Conservation (phyloP, 2,888 invertebrate genomes). For the Pogonocherus hispidulus region DNA sequence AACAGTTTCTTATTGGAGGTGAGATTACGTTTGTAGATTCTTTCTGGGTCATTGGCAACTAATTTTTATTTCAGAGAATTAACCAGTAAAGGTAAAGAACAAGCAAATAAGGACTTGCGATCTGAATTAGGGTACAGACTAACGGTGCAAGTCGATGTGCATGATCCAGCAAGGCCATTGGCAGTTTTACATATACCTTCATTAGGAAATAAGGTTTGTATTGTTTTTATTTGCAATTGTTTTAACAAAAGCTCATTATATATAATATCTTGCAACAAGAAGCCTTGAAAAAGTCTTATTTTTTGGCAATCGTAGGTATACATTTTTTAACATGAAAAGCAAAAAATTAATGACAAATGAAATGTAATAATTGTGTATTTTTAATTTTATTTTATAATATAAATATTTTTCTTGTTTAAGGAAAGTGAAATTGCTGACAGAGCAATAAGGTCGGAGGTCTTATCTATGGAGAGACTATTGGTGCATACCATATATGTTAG, state of each 20-base stretch:
- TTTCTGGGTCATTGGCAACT: too few species aligned
- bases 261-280: too few species aligned
- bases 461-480: constrained; percentile 95
- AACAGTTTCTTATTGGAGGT: constrained; percentile 97
- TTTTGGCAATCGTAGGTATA: too few species aligned
- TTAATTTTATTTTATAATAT: too few species aligned
- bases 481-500: constrained; percentile 96
- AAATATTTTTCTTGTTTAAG: constrained; percentile 55
- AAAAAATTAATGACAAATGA: too few species aligned
- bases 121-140: constrained; percentile 91
- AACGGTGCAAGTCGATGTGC: constrained; percentile 88
- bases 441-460: constrained; percentile 88
- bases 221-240: too few species aligned
- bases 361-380: too few species aligned
- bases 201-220: constrained; percentile 75
- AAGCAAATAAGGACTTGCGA: constrained; percentile 74
- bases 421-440: constrained; percentile 80
- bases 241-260: too few species aligned
- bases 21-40: constrained; percentile 50
- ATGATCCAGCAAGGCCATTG: constrained; percentile 83
- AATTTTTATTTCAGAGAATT: constrained; percentile 71
- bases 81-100: constrained; percentile 69
- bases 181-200: constrained; percentile 79
- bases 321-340: too few species aligned
- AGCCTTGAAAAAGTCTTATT: too few species aligned